A percentile compares a stretch with the other conserved stretches of the same genome.
Conservation (phyloP, 2,888 invertebrate genomes). For the Andrena fulva region DNA sequence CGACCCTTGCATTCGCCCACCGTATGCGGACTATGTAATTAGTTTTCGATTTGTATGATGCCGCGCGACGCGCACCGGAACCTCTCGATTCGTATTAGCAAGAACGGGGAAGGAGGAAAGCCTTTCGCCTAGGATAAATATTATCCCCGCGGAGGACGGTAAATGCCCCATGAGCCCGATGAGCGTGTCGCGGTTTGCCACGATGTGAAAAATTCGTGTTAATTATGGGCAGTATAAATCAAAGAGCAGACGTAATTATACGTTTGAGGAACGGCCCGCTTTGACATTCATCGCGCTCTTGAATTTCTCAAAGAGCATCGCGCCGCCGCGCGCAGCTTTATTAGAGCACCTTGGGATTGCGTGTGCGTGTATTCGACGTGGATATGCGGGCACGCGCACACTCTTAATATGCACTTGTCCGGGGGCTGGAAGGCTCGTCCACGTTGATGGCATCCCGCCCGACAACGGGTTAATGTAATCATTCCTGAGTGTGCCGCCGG, state of each 20-base stretch:
- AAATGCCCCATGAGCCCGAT: neutral
- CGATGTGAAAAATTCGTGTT: conserved; percentile 26
- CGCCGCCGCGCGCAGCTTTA: conserved; percentile 25
- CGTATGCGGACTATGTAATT: neutral
- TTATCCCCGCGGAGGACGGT: neutral
- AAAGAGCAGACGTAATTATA: conserved; percentile 35
- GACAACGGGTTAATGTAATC: conserved; percentile 78
- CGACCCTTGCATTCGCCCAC: neutral
- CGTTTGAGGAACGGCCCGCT: conserved; percentile 35
- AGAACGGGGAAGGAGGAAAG: neutral
- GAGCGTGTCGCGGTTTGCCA: neutral
- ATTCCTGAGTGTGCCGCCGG: conserved; percentile 74
- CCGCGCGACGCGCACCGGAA: neutral
- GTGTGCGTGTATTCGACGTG: conserved; percentile 37
- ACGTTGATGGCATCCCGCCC: conserved; percentile 62
- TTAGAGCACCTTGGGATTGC: conserved; percentile 23
- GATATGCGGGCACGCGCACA: conserved; percentile 41
- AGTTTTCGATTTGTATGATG: neutral
- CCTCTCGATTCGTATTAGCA: neutral
- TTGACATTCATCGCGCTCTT: conserved; percentile 39
- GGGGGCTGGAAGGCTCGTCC: conserved; percentile 41
- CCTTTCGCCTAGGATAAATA: neutral
- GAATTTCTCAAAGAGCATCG: conserved; percentile 45
- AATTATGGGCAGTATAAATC: conserved; percentile 31
- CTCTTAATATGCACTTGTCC: conserved; percentile 46